phyloP scores from a whole-genome alignment of 2,797 vertebrate genomes.

The Chelon auratus region DNA sequence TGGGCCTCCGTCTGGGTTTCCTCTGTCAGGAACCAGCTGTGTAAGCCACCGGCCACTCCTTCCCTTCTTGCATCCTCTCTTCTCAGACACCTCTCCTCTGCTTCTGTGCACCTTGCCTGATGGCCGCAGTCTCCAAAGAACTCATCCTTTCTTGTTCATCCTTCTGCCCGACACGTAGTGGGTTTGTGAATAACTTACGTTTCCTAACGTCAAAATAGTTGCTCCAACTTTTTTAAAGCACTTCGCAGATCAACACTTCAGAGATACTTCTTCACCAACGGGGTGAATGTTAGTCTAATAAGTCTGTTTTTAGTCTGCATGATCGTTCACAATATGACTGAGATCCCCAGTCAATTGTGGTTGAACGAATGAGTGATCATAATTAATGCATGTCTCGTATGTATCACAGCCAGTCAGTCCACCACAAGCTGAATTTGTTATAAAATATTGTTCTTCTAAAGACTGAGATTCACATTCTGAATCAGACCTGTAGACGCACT shows the following conservation, averaged over 20 bases:
- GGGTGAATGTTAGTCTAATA: neutral
- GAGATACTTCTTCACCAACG: no score
- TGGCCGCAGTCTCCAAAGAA: slow-evolving; percentile 4
- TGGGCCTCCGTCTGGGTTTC: slow-evolving; percentile 84
- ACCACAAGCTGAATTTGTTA: neutral
- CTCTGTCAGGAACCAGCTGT: slow-evolving; percentile 95
- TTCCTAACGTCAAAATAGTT: neutral
- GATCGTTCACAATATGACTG: neutral
- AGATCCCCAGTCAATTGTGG: neutral
- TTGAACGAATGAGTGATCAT: slow-evolving; percentile 5
- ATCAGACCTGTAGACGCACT: no score
- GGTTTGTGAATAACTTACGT: neutral
- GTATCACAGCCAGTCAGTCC: neutral
- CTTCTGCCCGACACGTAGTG: neutral
- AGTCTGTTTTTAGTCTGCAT: neutral
- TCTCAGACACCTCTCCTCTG: slow-evolving; percentile 29
- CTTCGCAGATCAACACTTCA: no score
- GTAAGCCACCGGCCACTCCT: slow-evolving; percentile 72
- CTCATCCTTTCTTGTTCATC: neutral
- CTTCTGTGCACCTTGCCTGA: slow-evolving; percentile 50
- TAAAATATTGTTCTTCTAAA: neutral
- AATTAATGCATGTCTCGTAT: neutral
- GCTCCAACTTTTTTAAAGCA: no score
- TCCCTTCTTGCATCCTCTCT: slow-evolving; percentile 43
- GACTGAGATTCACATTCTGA: no score